Conservation (phyloP, 2,888 invertebrate genomes). For the Lasioglossum figueresi region DNA sequence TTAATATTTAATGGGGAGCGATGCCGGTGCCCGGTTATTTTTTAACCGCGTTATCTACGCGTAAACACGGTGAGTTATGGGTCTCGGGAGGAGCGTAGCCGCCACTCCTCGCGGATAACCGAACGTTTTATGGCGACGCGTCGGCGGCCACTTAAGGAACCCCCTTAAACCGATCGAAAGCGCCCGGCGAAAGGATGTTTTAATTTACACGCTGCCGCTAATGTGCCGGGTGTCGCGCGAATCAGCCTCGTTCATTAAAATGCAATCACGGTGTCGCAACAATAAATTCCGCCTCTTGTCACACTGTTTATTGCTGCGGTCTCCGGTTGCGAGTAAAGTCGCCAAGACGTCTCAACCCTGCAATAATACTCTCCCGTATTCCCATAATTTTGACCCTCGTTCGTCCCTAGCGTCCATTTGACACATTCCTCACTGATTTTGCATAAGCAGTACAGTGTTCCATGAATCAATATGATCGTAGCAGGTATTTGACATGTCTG, state of each 20-base stretch:
- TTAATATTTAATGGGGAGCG: constrained; percentile 70
- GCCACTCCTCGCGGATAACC: constrained; percentile 49
- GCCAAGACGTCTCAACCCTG: neutral
- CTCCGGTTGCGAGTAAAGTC: neutral
- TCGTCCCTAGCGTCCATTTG: no score
- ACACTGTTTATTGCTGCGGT: constrained; percentile 35
- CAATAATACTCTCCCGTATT: neutral
- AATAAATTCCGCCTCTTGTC: constrained; percentile 40
- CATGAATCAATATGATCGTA: neutral
- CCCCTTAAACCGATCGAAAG: constrained; percentile 48
- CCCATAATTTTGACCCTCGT: no score
- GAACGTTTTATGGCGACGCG: constrained; percentile 58
- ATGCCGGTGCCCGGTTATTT: constrained; percentile 39
- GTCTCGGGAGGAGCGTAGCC: constrained; percentile 29
- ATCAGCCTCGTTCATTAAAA: constrained; percentile 59
- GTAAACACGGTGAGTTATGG: constrained; percentile 66
- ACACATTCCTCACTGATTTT: no score
- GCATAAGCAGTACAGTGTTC: neutral
- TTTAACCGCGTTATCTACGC: constrained; percentile 62
- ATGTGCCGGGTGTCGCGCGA: constrained; percentile 48
- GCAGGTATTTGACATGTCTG: neutral
- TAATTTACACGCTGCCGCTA: constrained; percentile 60
- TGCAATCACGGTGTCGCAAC: constrained; percentile 41
- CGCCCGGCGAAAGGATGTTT: constrained; percentile 54
- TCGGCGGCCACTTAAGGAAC: constrained; percentile 60